Percentiles rank a stretch among this genome's conserved stretches.
Evolutionary conservation across 2,113 vertebrate species (phyloP).

Genomic region (Rousettus leschenaultii): DNA sequence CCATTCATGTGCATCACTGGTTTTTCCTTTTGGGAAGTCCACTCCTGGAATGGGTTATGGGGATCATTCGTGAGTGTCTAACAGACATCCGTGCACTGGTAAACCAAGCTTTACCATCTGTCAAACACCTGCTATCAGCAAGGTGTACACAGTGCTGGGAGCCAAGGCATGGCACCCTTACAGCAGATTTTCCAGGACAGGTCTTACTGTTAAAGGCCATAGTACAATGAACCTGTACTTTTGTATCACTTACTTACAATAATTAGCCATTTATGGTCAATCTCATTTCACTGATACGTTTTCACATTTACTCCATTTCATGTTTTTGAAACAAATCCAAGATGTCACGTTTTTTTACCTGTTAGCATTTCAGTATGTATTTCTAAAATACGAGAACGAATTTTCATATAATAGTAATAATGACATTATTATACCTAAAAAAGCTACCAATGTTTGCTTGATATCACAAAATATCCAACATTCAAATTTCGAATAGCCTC

Average conservation of each 20-base stretch:
- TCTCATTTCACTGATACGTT: not conserved
- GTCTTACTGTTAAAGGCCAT: not conserved
- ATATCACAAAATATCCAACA: not conserved
- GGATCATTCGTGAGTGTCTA: not conserved
- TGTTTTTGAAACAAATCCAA: not conserved
- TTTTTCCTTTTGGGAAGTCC: not conserved
- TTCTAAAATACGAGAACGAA: not conserved
- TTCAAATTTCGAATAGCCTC: not conserved
- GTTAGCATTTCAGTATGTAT: not conserved
- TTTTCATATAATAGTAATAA: not conserved
- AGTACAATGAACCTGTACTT: fast-evolving
- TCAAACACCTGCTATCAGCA: not conserved
- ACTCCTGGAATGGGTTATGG: not conserved
- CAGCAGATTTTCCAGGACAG: fast-evolving
- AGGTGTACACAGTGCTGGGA: fast-evolving
- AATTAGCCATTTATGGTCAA: too few species aligned
- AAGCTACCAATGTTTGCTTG: not conserved
- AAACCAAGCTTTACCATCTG: too few species aligned
- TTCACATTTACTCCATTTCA: too few species aligned
- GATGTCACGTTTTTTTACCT: not conserved
- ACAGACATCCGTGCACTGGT: too few species aligned
- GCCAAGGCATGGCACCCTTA: fast-evolving
- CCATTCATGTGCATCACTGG: fast-evolving
- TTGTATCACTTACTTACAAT: fast-evolving
- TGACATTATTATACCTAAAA: not conserved